Conservation (phyloP, 2,888 invertebrate species). For the Zygaena filipendulae region DNA sequence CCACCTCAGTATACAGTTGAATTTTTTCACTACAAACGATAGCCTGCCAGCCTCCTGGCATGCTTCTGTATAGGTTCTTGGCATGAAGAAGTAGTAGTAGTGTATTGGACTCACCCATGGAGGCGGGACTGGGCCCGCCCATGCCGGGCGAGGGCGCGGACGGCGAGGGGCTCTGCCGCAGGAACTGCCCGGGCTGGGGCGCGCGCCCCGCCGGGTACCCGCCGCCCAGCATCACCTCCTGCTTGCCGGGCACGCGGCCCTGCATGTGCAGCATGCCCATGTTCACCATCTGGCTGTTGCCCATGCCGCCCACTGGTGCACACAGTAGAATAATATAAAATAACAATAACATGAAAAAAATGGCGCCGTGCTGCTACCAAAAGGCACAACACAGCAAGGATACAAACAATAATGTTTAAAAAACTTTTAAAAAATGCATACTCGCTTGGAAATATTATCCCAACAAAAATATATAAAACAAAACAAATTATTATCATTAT, state of each 20-base stretch:
- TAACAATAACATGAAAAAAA: neutral
- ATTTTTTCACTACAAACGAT: too few species aligned
- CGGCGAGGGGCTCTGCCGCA: constrained; percentile 83
- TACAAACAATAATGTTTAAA: neutral
- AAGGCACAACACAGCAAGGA: too few species aligned
- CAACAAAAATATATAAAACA: too few species aligned
- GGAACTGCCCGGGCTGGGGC: constrained; percentile 79
- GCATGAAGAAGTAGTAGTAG: too few species aligned
- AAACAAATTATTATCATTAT: too few species aligned
- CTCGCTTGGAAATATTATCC: too few species aligned
- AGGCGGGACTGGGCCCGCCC: constrained; percentile 63
- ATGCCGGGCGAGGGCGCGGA: constrained; percentile 78
- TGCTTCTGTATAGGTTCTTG: too few species aligned
- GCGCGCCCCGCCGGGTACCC: constrained; percentile 66
- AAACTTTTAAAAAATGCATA: too few species aligned
- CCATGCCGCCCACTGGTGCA: constrained; percentile 46
- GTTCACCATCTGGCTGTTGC: constrained; percentile 46
- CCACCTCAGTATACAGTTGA: too few species aligned
- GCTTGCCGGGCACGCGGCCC: constrained; percentile 34
- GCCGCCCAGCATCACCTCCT: constrained; percentile 45
- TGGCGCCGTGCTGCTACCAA: too few species aligned
- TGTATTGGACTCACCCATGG: constrained; percentile 54
- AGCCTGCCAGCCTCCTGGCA: too few species aligned
- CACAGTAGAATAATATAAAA: too few species aligned
- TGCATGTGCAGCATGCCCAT: constrained; percentile 60